Evolutionary conservation across 1,140 invertebrate species (phyloP), one percentile per base, ranked within the genome.

Genomic region (Neoseiulus cucumeris): DNA sequence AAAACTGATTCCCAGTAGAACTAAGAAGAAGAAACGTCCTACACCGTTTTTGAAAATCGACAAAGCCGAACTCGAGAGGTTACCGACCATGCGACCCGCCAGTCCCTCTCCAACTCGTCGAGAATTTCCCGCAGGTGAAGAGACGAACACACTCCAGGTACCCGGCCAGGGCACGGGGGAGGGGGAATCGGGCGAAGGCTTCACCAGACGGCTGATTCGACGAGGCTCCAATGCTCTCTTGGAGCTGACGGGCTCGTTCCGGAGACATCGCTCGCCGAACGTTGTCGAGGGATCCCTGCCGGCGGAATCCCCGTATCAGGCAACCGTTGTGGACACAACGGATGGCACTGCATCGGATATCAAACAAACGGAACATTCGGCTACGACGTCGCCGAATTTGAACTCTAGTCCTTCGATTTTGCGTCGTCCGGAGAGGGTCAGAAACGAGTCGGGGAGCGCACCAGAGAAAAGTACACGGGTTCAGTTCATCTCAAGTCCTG

Each of bases 401-500:
- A 33, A 59, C 33, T 59, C 51, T 2, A 59, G 51, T 59, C 22
- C 51, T 2, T 59, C 51, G 1, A 59, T 59, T 59, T 33, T 59
- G 25, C 51, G 51, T 29, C 22, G 22, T 25, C 51, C 51, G 1
- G 51, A 59, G 33, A 1, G 51, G 14, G 22, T 20, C 14, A 59
- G 22, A 6, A 33, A 59, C 25, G 25, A 25, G 14, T 12, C 22
- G 14, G 51, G 25, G 1, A 9, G 25, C 33, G 51, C 4, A 1
- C 14, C 22, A 6, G 51, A 59, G 51, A 59, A 25, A 25, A 29
- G 14, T 29, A 33, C 51, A 1, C 25, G 33, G 22, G 51, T 59
- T 17, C 51, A 59, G 22, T 59, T 59, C 22, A 59, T 59, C 51
- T 59, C 51, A 2, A 59, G 51, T 59, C 51, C 51, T 17, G 51